Conservation (phyloP, 2,113 vertebrate species). For the Odobenus rosmarus region DNA sequence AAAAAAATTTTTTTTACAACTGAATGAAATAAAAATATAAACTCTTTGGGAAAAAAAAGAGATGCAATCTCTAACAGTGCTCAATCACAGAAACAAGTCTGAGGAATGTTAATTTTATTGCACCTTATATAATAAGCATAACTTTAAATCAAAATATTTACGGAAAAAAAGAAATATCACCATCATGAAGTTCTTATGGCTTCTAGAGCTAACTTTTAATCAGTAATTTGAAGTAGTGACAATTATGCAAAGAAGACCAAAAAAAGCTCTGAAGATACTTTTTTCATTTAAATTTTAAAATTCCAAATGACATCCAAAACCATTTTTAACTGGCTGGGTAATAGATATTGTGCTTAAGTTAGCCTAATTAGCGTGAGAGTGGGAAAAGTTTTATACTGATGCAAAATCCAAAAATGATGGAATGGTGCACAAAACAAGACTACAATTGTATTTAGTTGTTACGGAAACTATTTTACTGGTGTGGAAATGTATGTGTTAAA, state of each 20-base stretch:
- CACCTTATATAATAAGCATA: slow-evolving; percentile 27
- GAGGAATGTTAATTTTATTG: slow-evolving; percentile 20
- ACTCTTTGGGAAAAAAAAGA: not conserved
- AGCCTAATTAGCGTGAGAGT: slow-evolving; percentile 63
- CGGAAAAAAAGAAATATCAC: slow-evolving; percentile 22
- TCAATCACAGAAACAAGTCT: not conserved
- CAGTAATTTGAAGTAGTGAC: slow-evolving; percentile 39
- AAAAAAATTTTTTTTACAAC: slow-evolving; percentile 43
- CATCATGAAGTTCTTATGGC: slow-evolving; percentile 16
- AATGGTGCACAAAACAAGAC: slow-evolving; percentile 74
- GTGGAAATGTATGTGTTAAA: slow-evolving; percentile 62
- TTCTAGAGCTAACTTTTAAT: slow-evolving; percentile 43
- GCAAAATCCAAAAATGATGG: slow-evolving; percentile 78
- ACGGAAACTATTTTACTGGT: slow-evolving; percentile 80
- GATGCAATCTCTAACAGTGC: not conserved
- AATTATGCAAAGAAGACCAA: slow-evolving; percentile 40
- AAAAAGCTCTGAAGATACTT: slow-evolving; percentile 54
- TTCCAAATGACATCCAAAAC: slow-evolving; percentile 52
- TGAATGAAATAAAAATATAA: slow-evolving; percentile 49
- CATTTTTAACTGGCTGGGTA: slow-evolving; percentile 69
- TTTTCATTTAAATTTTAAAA: slow-evolving; percentile 69
- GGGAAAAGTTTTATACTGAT: slow-evolving; percentile 63
- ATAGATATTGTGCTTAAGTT: slow-evolving; percentile 55
- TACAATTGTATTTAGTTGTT: slow-evolving; percentile 82
- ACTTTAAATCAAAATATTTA: slow-evolving; percentile 60